These are phyloP conservation scores for Pseudomugil tenellus DNA, from an alignment of 2,797 vertebrate genomes.

Conservation along the genomic window DNA sequence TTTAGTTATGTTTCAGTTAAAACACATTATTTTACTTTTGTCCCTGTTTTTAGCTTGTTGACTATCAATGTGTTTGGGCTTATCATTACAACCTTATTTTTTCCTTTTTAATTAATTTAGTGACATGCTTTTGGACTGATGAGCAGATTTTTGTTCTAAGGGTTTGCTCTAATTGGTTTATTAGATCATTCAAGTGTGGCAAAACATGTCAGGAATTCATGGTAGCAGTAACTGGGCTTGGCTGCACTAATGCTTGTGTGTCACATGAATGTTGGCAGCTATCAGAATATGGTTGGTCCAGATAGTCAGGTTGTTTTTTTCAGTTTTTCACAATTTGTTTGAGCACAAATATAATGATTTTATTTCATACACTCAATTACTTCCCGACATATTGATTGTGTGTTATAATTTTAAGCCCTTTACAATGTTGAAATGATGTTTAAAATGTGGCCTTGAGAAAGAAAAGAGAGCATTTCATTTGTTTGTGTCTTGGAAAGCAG, in stretches of 20 bases:
- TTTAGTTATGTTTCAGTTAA: not conserved
- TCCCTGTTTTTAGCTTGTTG: too few relatives aligned
- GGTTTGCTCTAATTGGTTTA: not conserved
- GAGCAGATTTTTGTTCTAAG: not conserved
- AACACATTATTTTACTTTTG: not conserved
- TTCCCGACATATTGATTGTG: not conserved
- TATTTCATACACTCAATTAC: not conserved
- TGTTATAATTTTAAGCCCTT: constrained; percentile 5
- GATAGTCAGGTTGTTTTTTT: constrained; percentile 19
- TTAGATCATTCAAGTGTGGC: not conserved
- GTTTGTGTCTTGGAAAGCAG: constrained; percentile 74
- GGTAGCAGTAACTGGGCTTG: not conserved
- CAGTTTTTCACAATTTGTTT: not conserved
- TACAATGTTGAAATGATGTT: constrained; percentile 8
- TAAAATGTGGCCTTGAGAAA: not conserved
- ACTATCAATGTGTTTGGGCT: too few relatives aligned
- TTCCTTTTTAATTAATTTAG: not conserved
- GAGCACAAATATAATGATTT: not conserved
- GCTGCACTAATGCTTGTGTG: not conserved
- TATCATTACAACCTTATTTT: too few relatives aligned
- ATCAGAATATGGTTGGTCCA: constrained; percentile 25
- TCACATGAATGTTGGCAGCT: not conserved
- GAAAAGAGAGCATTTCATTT: constrained; percentile 19
- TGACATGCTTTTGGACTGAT: not conserved
- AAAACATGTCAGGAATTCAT: constrained; percentile 16